Evolutionary conservation across 2,888 invertebrate genomes (phyloP).

Genomic region (Agrotis clavis): DNA sequence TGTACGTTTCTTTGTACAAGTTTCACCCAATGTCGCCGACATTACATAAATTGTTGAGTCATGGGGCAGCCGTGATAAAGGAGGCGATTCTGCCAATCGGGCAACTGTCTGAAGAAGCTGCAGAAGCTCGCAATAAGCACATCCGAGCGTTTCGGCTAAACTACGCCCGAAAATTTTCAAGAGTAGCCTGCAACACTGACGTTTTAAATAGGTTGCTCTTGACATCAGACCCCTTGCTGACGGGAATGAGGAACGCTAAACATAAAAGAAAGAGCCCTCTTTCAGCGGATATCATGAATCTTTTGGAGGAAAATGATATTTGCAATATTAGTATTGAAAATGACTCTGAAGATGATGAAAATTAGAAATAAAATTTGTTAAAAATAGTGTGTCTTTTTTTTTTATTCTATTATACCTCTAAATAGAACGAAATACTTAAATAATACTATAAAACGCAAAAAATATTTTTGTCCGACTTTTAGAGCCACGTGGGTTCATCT

Average conservation of each 20-base stretch:
- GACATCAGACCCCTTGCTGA: constrained; percentile 39
- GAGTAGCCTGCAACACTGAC: constrained; percentile 32
- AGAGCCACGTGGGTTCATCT: constrained; percentile 6
- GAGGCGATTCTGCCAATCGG: constrained; percentile 43
- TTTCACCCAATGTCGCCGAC: constrained; percentile 42
- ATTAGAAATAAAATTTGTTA: constrained; percentile 28
- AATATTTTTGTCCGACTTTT: constrained; percentile 29
- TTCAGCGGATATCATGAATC: constrained; percentile 32
- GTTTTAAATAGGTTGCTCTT: constrained; percentile 38
- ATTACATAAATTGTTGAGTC: constrained; percentile 38
- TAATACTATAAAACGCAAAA: constrained; percentile 31
- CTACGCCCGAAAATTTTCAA: constrained; percentile 36
- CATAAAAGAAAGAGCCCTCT: constrained; percentile 30
- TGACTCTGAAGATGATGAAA: too few relatives aligned
- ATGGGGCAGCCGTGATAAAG: constrained; percentile 34
- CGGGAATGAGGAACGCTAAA: constrained; percentile 33
- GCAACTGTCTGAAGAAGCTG: constrained; percentile 47
- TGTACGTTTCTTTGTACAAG: constrained; percentile 41
- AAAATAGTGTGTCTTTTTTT: constrained; percentile 28
- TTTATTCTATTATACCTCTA: constrained; percentile 23
- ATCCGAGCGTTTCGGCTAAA: constrained; percentile 34
- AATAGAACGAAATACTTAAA: constrained; percentile 30
- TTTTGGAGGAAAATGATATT: constrained; percentile 41
- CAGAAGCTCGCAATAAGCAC: constrained; percentile 53
- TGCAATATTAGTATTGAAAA: constrained; percentile 38